Base-by-base conservation (phyloP, 2,888 invertebrate species). In the Amphimallon solstitiale region DNA sequence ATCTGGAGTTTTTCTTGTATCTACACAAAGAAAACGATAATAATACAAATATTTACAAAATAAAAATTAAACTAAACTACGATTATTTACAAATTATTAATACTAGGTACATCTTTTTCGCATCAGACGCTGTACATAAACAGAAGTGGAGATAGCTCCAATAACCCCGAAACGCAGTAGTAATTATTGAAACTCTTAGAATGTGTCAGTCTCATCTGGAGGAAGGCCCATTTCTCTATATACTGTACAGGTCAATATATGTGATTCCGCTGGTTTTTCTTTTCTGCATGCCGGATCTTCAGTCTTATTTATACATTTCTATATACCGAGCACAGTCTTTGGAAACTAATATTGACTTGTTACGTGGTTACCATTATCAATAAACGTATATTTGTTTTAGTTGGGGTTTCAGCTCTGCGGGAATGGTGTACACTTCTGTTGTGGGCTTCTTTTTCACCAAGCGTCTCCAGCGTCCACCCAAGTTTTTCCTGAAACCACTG, bases 351-450 rank as follows among this genome's bases (percentile, higher is more conserved):
- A 63, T 45, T 46, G 52, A 54, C 45, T 65, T 56, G 14, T 61
- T 61, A 9, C 43, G 37, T 49, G 5, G 59, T 38, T 56, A 59
- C 61, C 66, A 63, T 63, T 68, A 71, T 86, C 86, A 93, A 85
- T 93, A 94, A 81, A 94, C 93, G 84, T 93, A 94, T 80, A 94
- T 94, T 81, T 92, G 91, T 85, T 93, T 93, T 75, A 94, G 87
- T 85, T 94, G 93, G 75, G 93, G 92, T 82, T 92, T 92, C 78
- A 93, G 86, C 85, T 93, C 93, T 66, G 93, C 92, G 76, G 93
- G 93, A 86, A 94, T 93, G 82, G 91, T 90, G 85, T 92, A 92
- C 72, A 90, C 88, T 80, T 92, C 91, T 82, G 90, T 89, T 79
- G 89, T 89, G 72, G 92, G 90, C 86, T 93, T 93, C 87, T 90